phyloP scores from a whole-genome alignment of 2,888 invertebrate genomes.

The Rapana venosa region DNA sequence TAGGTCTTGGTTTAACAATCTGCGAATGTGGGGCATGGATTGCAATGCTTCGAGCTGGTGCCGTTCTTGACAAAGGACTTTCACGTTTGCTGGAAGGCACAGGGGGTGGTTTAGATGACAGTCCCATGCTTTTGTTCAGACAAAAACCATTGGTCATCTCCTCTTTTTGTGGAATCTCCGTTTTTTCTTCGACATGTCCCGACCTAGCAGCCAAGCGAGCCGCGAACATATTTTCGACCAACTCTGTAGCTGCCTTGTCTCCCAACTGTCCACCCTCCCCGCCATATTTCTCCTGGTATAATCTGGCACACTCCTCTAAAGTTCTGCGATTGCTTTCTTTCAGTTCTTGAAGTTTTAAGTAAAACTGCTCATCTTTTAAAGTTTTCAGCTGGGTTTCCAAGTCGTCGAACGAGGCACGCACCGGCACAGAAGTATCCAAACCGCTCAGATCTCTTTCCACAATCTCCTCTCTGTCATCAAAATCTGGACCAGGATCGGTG shows the following conservation, averaged over 20 bases:
- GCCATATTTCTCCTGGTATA: slow-evolving; percentile 70
- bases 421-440: not conserved
- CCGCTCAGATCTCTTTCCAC: not conserved
- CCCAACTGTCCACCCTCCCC: slow-evolving; percentile 12
- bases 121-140: slow-evolving; percentile 43
- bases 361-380: slow-evolving; percentile 74
- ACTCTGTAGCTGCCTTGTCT: slow-evolving; percentile 13
- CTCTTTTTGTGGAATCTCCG: slow-evolving; percentile 7
- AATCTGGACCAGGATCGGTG: slow-evolving; percentile 44
- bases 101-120: slow-evolving; percentile 54
- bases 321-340: slow-evolving; percentile 75
- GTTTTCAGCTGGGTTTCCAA: slow-evolving; percentile 59
- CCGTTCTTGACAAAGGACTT: slow-evolving; percentile 18
- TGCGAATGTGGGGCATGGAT: not conserved
- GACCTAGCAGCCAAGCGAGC: slow-evolving; percentile 41
- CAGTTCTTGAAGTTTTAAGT: slow-evolving; percentile 69
- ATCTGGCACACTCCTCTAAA: slow-evolving; percentile 70
- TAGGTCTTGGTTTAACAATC: slow-evolving; percentile 48
- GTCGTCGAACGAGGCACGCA: slow-evolving; percentile 40
- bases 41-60: not conserved
- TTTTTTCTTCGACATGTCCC: slow-evolving; percentile 28
- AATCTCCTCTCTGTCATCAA: slow-evolving; percentile 41
- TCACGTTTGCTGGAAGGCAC: slow-evolving; percentile 39
- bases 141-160: not conserved
- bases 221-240: slow-evolving; percentile 46